These are phyloP conservation scores for Lampris megalopsis DNA, from an alignment of 2,113 vertebrate genomes.

Conservation along the genomic window DNA sequence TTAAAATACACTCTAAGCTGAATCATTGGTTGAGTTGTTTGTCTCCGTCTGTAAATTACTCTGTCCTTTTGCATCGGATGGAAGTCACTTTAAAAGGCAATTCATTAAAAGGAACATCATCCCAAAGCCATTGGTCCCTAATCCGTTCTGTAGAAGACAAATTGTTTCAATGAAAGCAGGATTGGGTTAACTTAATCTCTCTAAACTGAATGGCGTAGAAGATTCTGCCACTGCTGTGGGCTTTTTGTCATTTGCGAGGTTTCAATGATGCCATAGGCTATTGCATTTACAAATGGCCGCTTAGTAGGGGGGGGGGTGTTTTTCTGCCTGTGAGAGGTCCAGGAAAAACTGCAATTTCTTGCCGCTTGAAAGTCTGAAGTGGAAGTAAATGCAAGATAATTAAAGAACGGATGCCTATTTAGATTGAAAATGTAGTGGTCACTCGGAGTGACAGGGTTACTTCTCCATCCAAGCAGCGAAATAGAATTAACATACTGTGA, in stretches of 20 bases:
- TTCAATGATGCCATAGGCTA: neutral
- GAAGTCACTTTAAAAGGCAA: constrained; percentile 49
- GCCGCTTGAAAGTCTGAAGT: no score
- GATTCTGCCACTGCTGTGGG: constrained; percentile 14
- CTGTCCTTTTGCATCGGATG: constrained; percentile 36
- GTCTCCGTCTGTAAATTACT: constrained; percentile 55
- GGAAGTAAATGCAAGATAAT: no score
- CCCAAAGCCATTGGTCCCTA: constrained; percentile 3
- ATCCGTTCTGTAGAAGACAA: constrained; percentile 10
- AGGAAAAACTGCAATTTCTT: neutral
- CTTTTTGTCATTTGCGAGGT: constrained; percentile 25
- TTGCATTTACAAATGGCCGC: constrained; percentile 4
- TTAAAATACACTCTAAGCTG: constrained; percentile 41
- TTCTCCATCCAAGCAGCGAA: neutral
- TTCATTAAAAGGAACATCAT: constrained; percentile 45
- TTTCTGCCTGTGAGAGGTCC: neutral
- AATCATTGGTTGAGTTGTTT: constrained; percentile 50
- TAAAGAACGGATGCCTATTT: neutral
- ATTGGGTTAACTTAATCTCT: constrained; percentile 25
- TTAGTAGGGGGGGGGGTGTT: neutral
- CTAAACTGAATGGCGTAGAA: constrained; percentile 13
- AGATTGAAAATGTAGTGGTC: no score
- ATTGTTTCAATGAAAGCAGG: constrained; percentile 37
- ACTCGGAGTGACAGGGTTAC: neutral
- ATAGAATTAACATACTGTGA: no score